A percentile compares a stretch with the other conserved stretches of the same genome.
These are phyloP conservation scores for Rhipidura dahli DNA, from an alignment of 2,113 vertebrate genomes.

Conservation along the genomic window DNA sequence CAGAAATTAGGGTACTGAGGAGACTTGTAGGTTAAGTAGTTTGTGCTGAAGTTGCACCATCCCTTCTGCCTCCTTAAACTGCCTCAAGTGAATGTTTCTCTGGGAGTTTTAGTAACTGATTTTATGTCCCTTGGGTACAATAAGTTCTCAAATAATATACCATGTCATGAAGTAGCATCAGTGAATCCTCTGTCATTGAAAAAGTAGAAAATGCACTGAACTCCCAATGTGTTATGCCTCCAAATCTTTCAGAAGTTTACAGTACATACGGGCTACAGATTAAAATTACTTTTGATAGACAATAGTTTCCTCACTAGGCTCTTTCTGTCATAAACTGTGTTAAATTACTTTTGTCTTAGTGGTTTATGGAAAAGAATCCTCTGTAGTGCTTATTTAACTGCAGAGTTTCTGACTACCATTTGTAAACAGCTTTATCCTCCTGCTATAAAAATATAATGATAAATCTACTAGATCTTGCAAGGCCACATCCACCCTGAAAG, in stretches of 20 bases:
- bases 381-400: neutral
- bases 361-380: neutral
- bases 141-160: neutral
- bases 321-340: neutral
- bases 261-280: neutral
- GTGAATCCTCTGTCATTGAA: neutral
- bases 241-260: neutral
- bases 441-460: neutral
- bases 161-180: neutral
- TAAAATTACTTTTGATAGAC: neutral
- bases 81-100: neutral
- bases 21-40: neutral
- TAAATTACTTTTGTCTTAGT: neutral
- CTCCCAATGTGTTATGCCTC: neutral
- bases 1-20: neutral
- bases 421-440: neutral
- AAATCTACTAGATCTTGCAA: neutral
- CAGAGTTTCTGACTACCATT: neutral
- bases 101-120: neutral
- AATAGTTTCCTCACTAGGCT: neutral
- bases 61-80: neutral
- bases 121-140: neutral
- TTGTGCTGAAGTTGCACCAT: neutral
- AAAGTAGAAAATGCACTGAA: neutral
- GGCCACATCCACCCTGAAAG: neutral